Evolutionary conservation across 2,888 invertebrate genomes (phyloP), one percentile per base, ranked within the genome.

Genomic region (Napeogenes inachia): DNA sequence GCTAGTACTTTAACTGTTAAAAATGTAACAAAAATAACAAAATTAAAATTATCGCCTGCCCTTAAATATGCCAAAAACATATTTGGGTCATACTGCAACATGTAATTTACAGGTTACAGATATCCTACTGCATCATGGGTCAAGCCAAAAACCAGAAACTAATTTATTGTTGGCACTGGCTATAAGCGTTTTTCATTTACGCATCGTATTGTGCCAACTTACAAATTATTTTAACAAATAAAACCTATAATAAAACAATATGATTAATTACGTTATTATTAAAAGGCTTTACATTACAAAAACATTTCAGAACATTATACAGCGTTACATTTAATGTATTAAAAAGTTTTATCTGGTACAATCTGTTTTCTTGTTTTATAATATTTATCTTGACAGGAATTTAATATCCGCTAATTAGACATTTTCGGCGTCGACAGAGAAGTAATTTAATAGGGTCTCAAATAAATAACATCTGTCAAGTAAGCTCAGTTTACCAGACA

Each of bases 401-500:
- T 67, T 67, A 67, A 63, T 64, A 65, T 62, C 58, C 33, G 55
- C 62, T 65, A 68, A 67, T 65, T 65, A 65, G 46, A 63, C 59
- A 62, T 61, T 68, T 65, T 62, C 56, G 59, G 60, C 60, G 56
- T 47, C 45, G 54, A 55, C 53, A 74, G 68, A 67, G 70, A 71
- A 73, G 73, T 75, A 75, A 77, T 78, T 79, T 82, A 81, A 81
- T 80, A 80, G 79, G 75, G 74, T 75, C 73, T 70, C 69, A 77
- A 81, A 85, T 84, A 83, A 85, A 83, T 84, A 82, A 81, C 75
- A 73, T 77, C 73, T 72, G 77, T 74, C 75, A 69, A 68, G 71
- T 73, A 70, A 82, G 77, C 77, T 79, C 78, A 67, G 65, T 59
- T 82, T 79, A 80, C 81, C 80, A 78, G 71, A 71, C 73, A 77